Base-by-base conservation (phyloP, 2,888 invertebrate genomes). In the Laspeyria flexula region DNA sequence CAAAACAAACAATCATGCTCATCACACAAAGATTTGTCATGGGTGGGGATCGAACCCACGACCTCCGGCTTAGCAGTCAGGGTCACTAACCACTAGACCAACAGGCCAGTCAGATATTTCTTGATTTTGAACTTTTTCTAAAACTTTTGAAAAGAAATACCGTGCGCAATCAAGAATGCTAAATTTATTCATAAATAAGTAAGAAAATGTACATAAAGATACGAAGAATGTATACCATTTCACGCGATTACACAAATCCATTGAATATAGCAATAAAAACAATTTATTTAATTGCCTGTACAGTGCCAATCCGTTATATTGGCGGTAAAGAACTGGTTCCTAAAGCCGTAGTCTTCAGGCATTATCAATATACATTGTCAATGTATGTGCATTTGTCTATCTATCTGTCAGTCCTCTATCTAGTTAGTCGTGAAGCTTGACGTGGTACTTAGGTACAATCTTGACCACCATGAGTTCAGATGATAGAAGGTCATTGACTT, bases 311-410 rank as follows among this genome's bases (percentile, higher is more conserved):
- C 54, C 55, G 63, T 59, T 70, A 65, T 38, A 35, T 65, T 21
- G 30, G 34, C 41, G 25, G 42, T 38, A 53, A 44, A 55, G 47
- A 67, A 70, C 71, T 47, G 49, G 71, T 67, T 65, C 38, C 16
- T 23, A 51, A 10, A 31, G 34, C 5, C 15, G 25, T 23, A 41
- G 41, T 63, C 47, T 60, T 65, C 50, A 44, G 54, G 51, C 49
- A 40, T 44, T 68, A 64, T 68, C 77, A 60, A 57, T 47, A 51
- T 43, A 37, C 23, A 43, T 73, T 70, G 79, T 76, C 80, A 77
- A 73, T 74, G 66, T 52, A 56, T 45, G 75, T 79, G 71, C 67
- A 77, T 76, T 77, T 77, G 73, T 77, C 71, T 77, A 72, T 73
- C 71, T 53, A 68, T 70, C 73, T 77, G 80, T 75, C 81, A 75